phyloP scores from a whole-genome alignment of 2,113 vertebrate genomes.

The Serinus canaria region DNA sequence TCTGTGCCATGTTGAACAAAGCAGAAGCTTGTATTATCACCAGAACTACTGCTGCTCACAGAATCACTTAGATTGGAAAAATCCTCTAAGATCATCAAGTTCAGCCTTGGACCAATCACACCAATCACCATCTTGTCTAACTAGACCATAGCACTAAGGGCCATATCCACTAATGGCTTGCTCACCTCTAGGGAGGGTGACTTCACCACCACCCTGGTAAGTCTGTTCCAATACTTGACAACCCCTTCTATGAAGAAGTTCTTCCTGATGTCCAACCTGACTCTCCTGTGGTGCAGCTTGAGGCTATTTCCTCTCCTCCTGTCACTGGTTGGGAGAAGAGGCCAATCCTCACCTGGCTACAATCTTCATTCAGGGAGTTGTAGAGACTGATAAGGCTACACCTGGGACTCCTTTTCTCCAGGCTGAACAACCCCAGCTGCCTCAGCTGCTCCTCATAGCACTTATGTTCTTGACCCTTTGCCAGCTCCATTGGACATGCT shows the following conservation, averaged over 20 bases:
- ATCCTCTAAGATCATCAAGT: not conserved
- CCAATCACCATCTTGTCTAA: not conserved
- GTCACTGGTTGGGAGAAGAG: not conserved
- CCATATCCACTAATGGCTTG: no score
- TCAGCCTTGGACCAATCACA: not conserved
- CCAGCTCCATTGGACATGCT: accelerated
- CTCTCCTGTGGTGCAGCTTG: not conserved
- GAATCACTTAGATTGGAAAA: not conserved
- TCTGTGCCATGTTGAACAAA: not conserved
- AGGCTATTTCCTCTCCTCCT: not conserved
- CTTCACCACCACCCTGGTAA: not conserved
- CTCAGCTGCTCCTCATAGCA: not conserved
- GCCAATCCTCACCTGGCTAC: accelerated
- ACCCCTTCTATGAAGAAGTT: not conserved
- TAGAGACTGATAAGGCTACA: not conserved
- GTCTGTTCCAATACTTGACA: not conserved
- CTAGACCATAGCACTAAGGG: not conserved
- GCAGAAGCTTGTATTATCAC: not conserved
- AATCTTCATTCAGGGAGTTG: not conserved
- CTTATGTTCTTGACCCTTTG: not conserved
- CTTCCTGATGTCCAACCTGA: not conserved
- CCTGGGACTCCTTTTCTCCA: not conserved
- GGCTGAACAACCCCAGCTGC: not conserved
- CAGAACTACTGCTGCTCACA: not conserved
- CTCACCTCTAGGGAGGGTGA: not conserved